Base-by-base conservation (phyloP, 2,797 vertebrate species). In the Microhierax caerulescens region DNA sequence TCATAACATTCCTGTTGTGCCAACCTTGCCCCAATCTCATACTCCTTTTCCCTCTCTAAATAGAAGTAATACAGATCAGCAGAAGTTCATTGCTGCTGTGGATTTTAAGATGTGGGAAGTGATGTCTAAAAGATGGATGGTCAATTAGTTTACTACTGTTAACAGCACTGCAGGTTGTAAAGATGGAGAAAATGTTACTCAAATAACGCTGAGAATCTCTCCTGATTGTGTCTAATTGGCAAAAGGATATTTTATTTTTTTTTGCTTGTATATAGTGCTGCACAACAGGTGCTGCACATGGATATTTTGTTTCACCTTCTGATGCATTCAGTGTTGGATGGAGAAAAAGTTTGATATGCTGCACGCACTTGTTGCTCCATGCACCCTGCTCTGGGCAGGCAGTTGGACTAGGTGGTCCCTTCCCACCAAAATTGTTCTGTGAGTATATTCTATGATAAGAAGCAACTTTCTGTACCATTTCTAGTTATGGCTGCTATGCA, bases 321-420 rank as follows among this genome's bases (percentile, higher is more conserved):
- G 73, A 7, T 57, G 34, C 17, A 3, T 30, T 57, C 4, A 2
- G 36, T 45, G 24, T 4, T 65, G 41, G 60, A 28, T 34, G 47
- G 63, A 41, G 16, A 23, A 27, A 20, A 45, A 43, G 22, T 77
- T 27, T 84, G 43, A 3, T 9, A 7, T n/a, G 53, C 63, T 25
- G 11, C 5, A 5, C 1, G 16, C 10, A 2, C 25, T 45, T 37
- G 13, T 28, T 36, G 5, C 18, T 54, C 14, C 0, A 0, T 8
- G 30, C 23, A 18, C 23, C 30, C 47, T 68, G 24, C n/a, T 16
- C 50, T 48, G 69, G 30, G 60, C 60, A 39, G 50, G 19, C 60
- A 17, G 23, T 12, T 30, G 25, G 50, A 13, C 0, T 7, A 11
- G 19, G 50, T 72, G 25, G 14, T 25, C 30, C 68, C 9, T 63